Evolutionary conservation across 2,888 invertebrate genomes (phyloP), one percentile per base, ranked within the genome.

Genomic region (Torymus texanus): DNA sequence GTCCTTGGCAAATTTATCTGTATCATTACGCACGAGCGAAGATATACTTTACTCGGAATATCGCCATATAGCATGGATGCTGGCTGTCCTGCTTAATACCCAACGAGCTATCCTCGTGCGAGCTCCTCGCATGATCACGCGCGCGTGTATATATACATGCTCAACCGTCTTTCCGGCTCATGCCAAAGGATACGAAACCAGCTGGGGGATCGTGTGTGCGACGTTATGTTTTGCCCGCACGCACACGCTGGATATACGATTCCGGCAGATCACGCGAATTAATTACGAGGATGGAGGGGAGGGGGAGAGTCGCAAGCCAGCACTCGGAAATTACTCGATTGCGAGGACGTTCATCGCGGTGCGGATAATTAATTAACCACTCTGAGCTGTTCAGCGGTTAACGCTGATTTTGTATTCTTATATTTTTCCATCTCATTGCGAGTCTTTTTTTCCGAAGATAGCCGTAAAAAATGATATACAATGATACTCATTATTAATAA

Each of bases 191-290:
- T 56, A 41, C 41, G 8, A 5, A 75, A 53, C 8, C 24, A 29
- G 29, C 53, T 8, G n/a, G 61, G 14, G 61, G 62, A 70, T 50
- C 71, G 62, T 24, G 58, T 63, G 68, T 53, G 50, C 62, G 41
- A 12, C 59, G 59, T 76, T 72, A 78, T 72, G 53, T 59, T 16
- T 72, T 61, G 41, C 61, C 10, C 53, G 41, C 72, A 78, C 72
- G 78, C 78, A 67, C 65, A n/a, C 5, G 55, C 21, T 12, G 56
- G 16, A 21, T 76, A 65, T 63, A 63, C 63, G 50, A 65, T 76
- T 76, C 56, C 76, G 29, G 62, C 67, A 63, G 56, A 70, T 76
- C 62, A 63, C 61, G 63, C 24, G 56, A 70, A 70, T 76, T 76
- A 76, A 76, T 75, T 68, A 16, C 62, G 21, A 18, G 12, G 61